Conservation (phyloP, 1,140 invertebrate species). For the Sitobion miscanthi region DNA sequence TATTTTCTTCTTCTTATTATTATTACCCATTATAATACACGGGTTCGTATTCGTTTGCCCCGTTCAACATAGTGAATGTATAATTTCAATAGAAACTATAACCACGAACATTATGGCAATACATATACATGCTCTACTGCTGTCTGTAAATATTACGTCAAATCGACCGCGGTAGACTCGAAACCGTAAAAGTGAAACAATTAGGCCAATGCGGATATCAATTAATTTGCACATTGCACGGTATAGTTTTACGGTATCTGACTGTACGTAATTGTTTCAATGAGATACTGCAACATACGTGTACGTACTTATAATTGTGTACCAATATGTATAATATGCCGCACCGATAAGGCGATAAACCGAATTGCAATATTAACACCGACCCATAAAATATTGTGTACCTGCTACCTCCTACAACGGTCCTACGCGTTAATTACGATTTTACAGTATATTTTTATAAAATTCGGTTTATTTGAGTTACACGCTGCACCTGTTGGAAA, state of each 20-base stretch:
- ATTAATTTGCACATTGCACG: constrained; percentile 19
- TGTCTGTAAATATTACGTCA: not conserved
- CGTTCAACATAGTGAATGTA: not conserved
- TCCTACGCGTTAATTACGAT: not conserved
- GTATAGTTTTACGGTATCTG: not conserved
- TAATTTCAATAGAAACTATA: not conserved
- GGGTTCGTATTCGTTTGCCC: not conserved
- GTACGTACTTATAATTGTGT: not conserved
- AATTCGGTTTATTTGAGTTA: not conserved
- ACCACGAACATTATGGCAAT: not conserved
- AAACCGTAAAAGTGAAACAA: constrained; percentile 33
- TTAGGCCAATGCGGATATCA: not conserved
- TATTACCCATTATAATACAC: not conserved
- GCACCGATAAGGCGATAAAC: not conserved
- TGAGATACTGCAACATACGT: not conserved
- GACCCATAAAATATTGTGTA: not conserved
- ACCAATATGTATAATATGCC: not conserved
- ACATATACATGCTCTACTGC: not conserved
- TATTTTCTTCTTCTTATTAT: not conserved
- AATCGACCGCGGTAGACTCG: not conserved
- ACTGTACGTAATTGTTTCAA: not conserved
- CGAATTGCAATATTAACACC: not conserved
- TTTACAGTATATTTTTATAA: not conserved
- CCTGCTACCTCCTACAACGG: no score
- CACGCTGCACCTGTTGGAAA: not conserved